Evolutionary conservation across 1,140 invertebrate genomes (phyloP).

Genomic region (Babylonia areolata): DNA sequence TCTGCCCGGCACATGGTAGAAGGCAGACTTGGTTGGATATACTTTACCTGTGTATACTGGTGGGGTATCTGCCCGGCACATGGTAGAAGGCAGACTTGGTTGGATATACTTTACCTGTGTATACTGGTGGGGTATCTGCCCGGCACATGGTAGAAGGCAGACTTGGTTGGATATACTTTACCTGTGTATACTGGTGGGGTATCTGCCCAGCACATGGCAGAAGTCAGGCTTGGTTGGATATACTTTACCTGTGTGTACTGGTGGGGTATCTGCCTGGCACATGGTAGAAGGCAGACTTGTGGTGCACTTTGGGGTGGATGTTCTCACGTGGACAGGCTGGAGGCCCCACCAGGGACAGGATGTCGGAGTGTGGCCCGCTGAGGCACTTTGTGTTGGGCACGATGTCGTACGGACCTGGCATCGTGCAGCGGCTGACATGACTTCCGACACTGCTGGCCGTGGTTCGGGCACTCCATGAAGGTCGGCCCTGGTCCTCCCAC

Average conservation of each 20-base stretch:
- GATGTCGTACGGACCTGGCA: constrained; percentile 17
- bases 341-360: constrained; percentile 15
- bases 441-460: neutral
- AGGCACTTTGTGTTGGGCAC: neutral
- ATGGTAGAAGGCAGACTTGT: constrained; percentile 22
- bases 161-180: no score
- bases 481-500: neutral
- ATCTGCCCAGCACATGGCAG: constrained; percentile 7
- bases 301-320: neutral
- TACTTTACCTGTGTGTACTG: neutral
- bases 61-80: no score
- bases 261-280: constrained; percentile 3
- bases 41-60: no score
- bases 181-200: neutral
- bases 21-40: no score
- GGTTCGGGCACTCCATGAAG: constrained; percentile 5
- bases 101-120: no score
- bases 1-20: no score
- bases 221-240: constrained; percentile 12
- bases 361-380: neutral
- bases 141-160: constrained; percentile 15
- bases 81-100: no score
- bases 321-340: neutral
- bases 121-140: neutral
- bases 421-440: constrained; percentile 12